Evolutionary conservation across 2,113 vertebrate species (phyloP), one percentile per base, ranked within the genome.

Genomic region (Aspidoscelis tigris): DNA sequence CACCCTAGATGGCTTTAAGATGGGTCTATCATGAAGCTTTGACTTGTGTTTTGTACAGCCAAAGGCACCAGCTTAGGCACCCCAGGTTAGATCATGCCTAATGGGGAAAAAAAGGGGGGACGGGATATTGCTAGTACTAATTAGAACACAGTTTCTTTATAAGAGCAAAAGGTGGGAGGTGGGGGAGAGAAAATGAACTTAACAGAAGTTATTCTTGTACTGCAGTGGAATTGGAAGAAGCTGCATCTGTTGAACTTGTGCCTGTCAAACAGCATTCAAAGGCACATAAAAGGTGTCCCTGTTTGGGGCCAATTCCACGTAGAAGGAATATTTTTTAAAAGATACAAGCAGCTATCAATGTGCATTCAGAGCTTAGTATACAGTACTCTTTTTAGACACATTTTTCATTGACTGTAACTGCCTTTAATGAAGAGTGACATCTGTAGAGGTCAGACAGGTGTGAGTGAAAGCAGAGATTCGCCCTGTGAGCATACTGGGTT

Each of bases 391-490:
- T 84, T 80, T 65, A 75, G 76, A 84, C 72, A 7, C 53, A 53
- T 24, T 70, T 85, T 83, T 79, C 5, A 87, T 87, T 90, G 88
- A 65, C 73, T 84, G 82, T 80, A 69, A 80, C 84, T 69, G 64
- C 73, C 61, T 69, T 26, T 16, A 86, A 80, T 61, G 78, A 87
- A 87, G 1, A 81, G 33, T 76, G 91, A 87, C 72, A n/a, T 88
- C 85, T 90, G 55, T 71, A 66, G 58, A 33, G 58, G 9, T 12
- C 43, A 5, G 75, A n/a, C 43, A 78, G 73, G 82, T 91, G 70
- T 87, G 88, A 89, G 76, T 7, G 86, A 75, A 66, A 92, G 44
- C 84, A 91, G 77, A 85, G 83, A 84, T 92, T 91, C 69, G 80
- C 39, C 18, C 64, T 90, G 33, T 26, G 74, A 68, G 66, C 41